Evolutionary conservation across 2,797 vertebrate genomes (phyloP).

Genomic region (Hippoglossus hippoglossus): DNA sequence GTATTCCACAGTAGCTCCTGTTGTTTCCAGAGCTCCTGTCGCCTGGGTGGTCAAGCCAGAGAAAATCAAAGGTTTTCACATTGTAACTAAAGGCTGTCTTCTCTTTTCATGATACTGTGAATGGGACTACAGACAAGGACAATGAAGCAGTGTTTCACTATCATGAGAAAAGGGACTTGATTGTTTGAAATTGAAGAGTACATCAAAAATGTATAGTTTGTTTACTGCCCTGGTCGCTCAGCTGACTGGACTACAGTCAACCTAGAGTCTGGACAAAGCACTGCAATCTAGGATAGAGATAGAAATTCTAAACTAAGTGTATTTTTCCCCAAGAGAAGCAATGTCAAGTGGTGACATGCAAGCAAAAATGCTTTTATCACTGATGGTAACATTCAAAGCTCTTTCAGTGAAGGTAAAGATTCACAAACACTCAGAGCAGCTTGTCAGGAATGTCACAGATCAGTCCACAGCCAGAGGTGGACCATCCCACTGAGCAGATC

Average conservation of each 20-base stretch:
- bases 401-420: constrained; percentile 17
- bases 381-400: constrained; percentile 21
- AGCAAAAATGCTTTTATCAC: constrained; percentile 27
- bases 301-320: neutral
- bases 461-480: neutral
- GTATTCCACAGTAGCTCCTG: constrained; percentile 45
- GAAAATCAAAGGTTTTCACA: constrained; percentile 53
- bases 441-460: constrained; percentile 17
- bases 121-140: constrained; percentile 32
- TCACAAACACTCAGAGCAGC: constrained; percentile 24
- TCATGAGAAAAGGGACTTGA: neutral
- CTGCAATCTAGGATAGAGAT: neutral
- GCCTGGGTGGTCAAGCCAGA: constrained; percentile 50
- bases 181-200: constrained; percentile 11
- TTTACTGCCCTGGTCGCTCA: neutral
- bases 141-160: constrained; percentile 34
- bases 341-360: neutral
- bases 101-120: constrained; percentile 37
- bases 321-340: neutral
- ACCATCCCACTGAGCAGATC: constrained; percentile 32
- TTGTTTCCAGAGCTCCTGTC: constrained; percentile 51
- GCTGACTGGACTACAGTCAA: neutral
- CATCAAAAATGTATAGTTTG: neutral
- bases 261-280: neutral
- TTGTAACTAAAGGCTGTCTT: constrained; percentile 21